Conservation (phyloP, 2,888 invertebrate species). For the Lamproptera curius region DNA sequence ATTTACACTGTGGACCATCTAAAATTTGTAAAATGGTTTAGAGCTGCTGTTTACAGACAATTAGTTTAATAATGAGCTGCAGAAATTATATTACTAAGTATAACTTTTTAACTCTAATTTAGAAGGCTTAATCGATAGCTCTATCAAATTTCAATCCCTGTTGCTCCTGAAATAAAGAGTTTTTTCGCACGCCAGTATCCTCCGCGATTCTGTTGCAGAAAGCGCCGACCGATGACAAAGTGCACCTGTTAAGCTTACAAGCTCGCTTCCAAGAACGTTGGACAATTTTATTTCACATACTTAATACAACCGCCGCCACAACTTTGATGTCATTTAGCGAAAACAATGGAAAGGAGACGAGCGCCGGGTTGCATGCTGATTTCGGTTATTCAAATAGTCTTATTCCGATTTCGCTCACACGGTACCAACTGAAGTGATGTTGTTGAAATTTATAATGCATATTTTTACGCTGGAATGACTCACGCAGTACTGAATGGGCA, state of each 20-base stretch:
- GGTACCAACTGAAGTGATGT: conserved; percentile 54
- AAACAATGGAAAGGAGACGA: conserved; percentile 73
- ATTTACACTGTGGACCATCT: no score
- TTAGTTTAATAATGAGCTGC: no score
- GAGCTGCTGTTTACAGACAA: no score
- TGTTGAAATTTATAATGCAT: conserved; percentile 69
- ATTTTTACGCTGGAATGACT: conserved; percentile 70
- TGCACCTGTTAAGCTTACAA: conserved; percentile 36
- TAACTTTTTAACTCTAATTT: no score
- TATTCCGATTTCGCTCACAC: conserved; percentile 65
- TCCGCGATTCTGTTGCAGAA: conserved; percentile 12
- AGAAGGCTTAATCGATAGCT: no score
- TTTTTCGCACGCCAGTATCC: not conserved
- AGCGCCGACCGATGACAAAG: conserved; percentile 28
- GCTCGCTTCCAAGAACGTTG: conserved; percentile 53
- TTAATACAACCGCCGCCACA: conserved; percentile 64
- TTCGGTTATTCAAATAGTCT: conserved; percentile 70
- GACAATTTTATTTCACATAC: conserved; percentile 65
- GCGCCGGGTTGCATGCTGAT: conserved; percentile 62
- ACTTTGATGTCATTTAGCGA: conserved; percentile 78
- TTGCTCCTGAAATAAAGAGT: no score
- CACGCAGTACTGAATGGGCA: conserved; percentile 59
- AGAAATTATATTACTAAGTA: no score
- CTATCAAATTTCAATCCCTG: conserved; percentile 1
- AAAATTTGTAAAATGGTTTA: no score